A percentile compares a stretch with the other conserved stretches of the same genome.
phyloP scores from a whole-genome alignment of 2,113 vertebrate genomes.

The Turnix velox region DNA sequence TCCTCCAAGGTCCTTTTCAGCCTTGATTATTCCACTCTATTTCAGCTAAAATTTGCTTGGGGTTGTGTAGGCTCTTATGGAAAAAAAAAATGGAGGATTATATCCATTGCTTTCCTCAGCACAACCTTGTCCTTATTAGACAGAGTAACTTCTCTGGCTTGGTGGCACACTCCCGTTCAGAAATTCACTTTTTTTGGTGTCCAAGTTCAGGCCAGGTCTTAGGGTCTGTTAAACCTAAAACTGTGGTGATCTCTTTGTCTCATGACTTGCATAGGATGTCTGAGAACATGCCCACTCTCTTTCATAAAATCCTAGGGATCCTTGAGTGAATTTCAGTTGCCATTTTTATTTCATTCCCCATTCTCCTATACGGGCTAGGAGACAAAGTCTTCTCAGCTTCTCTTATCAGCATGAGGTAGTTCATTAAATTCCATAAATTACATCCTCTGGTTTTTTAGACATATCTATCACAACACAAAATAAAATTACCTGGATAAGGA shows the following conservation, averaged over 20 bases:
- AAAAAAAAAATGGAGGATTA: not conserved
- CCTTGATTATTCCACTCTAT: not conserved
- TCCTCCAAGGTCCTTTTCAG: not conserved
- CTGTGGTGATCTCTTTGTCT: not conserved
- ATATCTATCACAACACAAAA: not conserved
- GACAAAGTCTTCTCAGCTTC: not conserved
- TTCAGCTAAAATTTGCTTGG: not conserved
- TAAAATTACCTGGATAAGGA: not conserved
- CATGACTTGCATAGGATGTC: not conserved
- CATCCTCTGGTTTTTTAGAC: not conserved
- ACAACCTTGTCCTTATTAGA: not conserved
- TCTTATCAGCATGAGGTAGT: not conserved
- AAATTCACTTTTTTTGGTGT: not conserved
- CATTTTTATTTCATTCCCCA: not conserved
- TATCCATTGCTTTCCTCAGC: not conserved
- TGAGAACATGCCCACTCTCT: not conserved
- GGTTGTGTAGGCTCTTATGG: not conserved
- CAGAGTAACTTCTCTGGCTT: not conserved
- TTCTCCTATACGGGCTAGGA: not conserved
- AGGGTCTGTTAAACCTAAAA: not conserved
- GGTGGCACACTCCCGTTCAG: not conserved
- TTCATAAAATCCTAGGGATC: not conserved
- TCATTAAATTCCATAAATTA: not conserved
- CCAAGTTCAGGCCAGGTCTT: not conserved
- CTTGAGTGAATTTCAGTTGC: not conserved